Evolutionary conservation across 2,113 vertebrate genomes (phyloP).

Genomic region (Typhlomys cinereus): DNA sequence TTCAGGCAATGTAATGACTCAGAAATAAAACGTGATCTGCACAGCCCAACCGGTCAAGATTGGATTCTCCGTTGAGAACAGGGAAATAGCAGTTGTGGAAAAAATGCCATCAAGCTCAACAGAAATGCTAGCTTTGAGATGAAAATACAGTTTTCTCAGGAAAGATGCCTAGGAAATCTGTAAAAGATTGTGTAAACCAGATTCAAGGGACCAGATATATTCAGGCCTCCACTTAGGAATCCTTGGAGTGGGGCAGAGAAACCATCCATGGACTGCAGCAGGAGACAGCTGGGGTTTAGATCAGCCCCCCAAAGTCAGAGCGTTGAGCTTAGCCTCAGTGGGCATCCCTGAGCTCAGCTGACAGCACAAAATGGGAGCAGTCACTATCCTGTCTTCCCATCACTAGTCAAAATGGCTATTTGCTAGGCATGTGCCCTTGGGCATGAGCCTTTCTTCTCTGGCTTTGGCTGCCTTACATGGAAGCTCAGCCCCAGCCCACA

Average conservation of each 20-base stretch:
- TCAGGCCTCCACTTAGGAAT: no score
- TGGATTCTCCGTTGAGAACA: background rate
- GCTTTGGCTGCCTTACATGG: background rate
- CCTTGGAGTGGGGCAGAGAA: background rate
- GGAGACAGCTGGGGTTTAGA: background rate
- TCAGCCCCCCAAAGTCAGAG: no score
- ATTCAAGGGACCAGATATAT: background rate
- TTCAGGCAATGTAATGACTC: background rate
- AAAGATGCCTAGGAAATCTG: background rate
- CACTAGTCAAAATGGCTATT: background rate
- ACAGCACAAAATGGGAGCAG: background rate
- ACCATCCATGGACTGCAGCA: background rate
- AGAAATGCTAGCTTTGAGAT: background rate
- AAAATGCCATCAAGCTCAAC: background rate
- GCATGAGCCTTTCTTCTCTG: background rate
- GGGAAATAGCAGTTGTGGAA: background rate
- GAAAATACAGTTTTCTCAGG: background rate
- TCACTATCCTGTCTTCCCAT: background rate
- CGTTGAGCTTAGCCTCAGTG: accelerated
- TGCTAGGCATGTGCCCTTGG: background rate
- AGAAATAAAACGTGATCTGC: slow-evolving; percentile 11
- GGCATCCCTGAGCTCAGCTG: background rate
- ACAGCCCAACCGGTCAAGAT: background rate
- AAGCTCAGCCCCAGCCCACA: background rate
- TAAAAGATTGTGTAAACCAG: no score